Evolutionary conservation across 2,113 vertebrate genomes (phyloP).

Genomic region (Circaetus cinerascens): DNA sequence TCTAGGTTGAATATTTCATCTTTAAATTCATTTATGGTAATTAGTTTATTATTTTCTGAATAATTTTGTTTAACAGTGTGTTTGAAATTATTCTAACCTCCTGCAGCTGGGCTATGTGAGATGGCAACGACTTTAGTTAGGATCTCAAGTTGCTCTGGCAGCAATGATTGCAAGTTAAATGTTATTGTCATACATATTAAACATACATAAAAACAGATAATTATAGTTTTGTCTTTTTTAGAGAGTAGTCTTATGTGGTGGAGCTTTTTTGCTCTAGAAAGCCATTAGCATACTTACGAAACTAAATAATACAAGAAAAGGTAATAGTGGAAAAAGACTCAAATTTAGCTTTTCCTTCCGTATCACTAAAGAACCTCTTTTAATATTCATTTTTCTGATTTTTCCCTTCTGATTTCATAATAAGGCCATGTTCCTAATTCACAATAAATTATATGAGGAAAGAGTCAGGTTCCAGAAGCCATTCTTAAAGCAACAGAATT

Average conservation of each 20-base stretch:
- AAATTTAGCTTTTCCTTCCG: not conserved
- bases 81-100: not conserved
- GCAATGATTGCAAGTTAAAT: not conserved
- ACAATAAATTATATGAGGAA: not conserved
- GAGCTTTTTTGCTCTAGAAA: not conserved
- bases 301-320: not conserved
- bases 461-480: not conserved
- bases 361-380: not conserved
- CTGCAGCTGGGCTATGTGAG: not conserved
- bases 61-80: not conserved
- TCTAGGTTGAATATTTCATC: not conserved
- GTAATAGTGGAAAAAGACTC: not conserved
- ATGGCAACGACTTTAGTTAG: not conserved
- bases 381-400: not conserved
- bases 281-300: not conserved
- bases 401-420: not conserved
- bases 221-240: not conserved
- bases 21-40: not conserved
- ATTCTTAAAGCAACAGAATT: not conserved
- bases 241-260: not conserved
- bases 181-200: not conserved
- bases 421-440: not conserved
- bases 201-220: not conserved
- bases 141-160: not conserved
- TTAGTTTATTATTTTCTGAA: not conserved